Evolutionary conservation across 2,797 vertebrate species (phyloP).

Genomic region (Gymnopithys bicolor): DNA sequence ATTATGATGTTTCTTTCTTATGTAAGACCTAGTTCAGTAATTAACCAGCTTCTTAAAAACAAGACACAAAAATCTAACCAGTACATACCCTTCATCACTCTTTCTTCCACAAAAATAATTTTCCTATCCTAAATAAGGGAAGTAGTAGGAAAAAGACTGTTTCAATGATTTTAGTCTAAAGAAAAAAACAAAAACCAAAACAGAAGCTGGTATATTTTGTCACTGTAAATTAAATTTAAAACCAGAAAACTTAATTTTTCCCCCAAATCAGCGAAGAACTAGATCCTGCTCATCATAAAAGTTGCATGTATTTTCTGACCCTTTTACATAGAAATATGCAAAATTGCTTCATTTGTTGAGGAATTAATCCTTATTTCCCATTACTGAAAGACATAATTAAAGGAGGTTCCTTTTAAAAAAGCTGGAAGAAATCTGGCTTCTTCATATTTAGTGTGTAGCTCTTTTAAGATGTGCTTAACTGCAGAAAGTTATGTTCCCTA

Average conservation of each 20-base stretch:
- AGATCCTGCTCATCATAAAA: neutral
- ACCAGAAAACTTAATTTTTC: neutral
- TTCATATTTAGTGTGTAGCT: neutral
- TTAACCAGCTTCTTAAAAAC: neutral
- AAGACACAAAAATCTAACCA: neutral
- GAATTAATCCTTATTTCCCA: neutral
- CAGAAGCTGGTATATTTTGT: neutral
- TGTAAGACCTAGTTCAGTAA: neutral
- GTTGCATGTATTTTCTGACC: neutral
- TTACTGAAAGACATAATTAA: neutral
- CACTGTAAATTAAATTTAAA: neutral
- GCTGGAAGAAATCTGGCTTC: neutral
- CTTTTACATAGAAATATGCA: neutral
- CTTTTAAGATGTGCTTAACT: neutral
- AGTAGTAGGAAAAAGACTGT: neutral
- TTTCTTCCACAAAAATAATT: neutral
- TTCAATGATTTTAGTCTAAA: neutral
- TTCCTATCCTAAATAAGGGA: neutral
- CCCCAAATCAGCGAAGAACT: neutral
- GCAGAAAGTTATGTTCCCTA: neutral
- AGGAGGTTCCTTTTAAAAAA: neutral
- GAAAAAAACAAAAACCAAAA: neutral
- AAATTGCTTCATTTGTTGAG: neutral
- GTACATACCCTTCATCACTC: neutral
- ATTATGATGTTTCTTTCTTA: neutral